A percentile compares a stretch with the other conserved stretches of the same genome.
These are phyloP conservation scores for Amazona guildingii DNA, from an alignment of 2,113 vertebrate genomes.

Conservation along the genomic window DNA sequence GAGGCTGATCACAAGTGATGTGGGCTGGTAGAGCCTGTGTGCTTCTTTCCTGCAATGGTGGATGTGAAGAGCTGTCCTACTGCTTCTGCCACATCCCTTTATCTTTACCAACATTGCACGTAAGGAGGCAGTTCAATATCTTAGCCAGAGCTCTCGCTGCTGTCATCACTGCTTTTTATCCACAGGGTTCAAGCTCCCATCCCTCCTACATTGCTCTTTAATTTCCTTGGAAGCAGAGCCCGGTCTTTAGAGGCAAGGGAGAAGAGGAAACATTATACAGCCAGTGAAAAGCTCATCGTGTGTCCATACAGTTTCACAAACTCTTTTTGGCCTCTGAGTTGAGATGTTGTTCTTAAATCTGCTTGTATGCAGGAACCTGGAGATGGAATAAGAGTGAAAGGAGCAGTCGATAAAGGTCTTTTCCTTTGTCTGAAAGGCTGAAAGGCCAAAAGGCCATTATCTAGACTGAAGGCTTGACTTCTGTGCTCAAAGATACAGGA, in stretches of 20 bases:
- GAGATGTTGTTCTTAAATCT: background rate
- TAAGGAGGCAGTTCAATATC: background rate
- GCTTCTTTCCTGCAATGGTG: background rate
- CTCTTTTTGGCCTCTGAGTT: background rate
- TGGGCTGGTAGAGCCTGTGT: background rate
- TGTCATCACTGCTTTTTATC: background rate
- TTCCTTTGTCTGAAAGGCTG: background rate
- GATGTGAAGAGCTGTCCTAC: background rate
- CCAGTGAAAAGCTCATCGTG: background rate
- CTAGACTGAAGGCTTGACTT: background rate
- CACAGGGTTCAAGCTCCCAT: background rate
- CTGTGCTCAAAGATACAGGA: background rate
- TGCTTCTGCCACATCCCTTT: background rate
- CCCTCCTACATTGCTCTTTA: background rate
- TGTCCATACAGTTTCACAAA: background rate
- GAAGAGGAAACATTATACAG: rapidly evolving
- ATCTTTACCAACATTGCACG: background rate
- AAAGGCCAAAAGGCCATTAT: background rate
- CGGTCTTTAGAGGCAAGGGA: background rate
- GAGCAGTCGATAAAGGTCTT: background rate
- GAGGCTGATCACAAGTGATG: background rate
- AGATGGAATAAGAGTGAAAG: background rate
- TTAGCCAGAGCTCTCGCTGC: rapidly evolving
- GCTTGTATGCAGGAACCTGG: background rate
- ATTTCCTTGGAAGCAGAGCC: background rate